phyloP scores from a whole-genome alignment of 2,888 invertebrate genomes.

The Lepidonotus clava region DNA sequence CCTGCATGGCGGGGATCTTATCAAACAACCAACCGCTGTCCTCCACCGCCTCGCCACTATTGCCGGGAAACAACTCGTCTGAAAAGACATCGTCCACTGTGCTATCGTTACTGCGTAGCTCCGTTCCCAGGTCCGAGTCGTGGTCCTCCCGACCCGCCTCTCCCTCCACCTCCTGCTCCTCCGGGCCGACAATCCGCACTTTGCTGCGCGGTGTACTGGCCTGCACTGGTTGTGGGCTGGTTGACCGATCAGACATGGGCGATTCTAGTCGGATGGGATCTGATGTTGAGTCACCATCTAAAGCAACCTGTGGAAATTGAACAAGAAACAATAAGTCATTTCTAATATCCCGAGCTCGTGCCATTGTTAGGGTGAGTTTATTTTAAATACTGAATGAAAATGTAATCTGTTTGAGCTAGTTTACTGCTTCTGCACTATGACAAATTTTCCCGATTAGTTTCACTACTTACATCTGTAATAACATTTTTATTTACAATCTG shows the following conservation, averaged over 20 bases:
- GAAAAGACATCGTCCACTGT: background rate
- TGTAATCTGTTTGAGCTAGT: too few relatives aligned
- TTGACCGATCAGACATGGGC: background rate
- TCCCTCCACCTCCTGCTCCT: background rate
- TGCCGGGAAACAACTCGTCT: background rate
- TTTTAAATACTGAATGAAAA: too few relatives aligned
- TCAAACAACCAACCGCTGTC: slow-evolving; percentile 47
- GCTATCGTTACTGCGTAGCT: background rate
- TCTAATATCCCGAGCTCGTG: too few relatives aligned
- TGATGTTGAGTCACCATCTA: background rate
- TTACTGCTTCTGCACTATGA: too few relatives aligned
- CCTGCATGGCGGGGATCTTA: slow-evolving; percentile 44
- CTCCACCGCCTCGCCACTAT: background rate
- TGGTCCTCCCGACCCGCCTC: background rate
- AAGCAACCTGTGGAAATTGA: background rate
- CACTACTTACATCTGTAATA: too few relatives aligned
- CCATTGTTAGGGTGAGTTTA: too few relatives aligned
- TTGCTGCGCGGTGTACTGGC: slow-evolving; percentile 7
- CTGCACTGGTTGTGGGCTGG: background rate
- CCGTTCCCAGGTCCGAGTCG: background rate
- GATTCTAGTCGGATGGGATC: background rate
- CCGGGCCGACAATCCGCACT: background rate
- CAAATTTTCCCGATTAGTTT: too few relatives aligned
- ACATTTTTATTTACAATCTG: too few relatives aligned
- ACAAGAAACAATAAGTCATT: too few relatives aligned